These are phyloP conservation scores for Steinernema feltiae DNA, from an alignment of 1,140 invertebrate genomes.

Conservation along the genomic window DNA sequence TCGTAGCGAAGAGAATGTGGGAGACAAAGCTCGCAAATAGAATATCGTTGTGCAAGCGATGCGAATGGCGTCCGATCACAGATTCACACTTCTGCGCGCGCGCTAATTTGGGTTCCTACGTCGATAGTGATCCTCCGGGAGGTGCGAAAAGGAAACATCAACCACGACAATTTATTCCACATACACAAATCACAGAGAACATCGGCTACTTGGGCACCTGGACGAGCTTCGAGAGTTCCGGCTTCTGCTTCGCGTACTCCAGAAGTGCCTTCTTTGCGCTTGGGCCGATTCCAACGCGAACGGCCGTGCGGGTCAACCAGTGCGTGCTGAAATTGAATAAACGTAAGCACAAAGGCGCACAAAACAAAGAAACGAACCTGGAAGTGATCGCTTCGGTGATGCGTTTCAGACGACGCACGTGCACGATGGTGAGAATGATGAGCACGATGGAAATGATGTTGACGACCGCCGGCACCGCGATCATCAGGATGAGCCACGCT, in stretches of 20 bases:
- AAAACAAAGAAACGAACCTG: not conserved
- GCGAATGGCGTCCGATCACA: no score
- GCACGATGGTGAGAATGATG: constrained; percentile 7
- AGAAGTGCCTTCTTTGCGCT: constrained; percentile 41
- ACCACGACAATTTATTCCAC: not conserved
- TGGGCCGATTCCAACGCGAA: constrained; percentile 41
- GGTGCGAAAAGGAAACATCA: no score
- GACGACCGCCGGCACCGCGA: not conserved
- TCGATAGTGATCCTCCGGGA: no score
- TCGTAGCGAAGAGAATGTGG: no score
- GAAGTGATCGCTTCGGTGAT: constrained; percentile 5
- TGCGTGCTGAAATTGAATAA: constrained; percentile 31
- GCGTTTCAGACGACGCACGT: not conserved
- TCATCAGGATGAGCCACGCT: not conserved
- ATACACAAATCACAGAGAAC: not conserved
- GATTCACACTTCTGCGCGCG: no score
- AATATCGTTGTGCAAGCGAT: no score
- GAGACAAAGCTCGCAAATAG: no score
- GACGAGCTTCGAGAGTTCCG: constrained; percentile 25
- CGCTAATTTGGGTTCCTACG: no score
- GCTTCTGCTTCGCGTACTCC: constrained; percentile 41
- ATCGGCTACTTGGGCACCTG: not conserved
- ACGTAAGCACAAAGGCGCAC: not conserved
- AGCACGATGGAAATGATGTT: not conserved
- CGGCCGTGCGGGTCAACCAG: constrained; percentile 41